Percentiles rank a stretch among this genome's conserved stretches.
phyloP scores from a whole-genome alignment of 2,797 vertebrate genomes.

The Sparidentex hasta region DNA sequence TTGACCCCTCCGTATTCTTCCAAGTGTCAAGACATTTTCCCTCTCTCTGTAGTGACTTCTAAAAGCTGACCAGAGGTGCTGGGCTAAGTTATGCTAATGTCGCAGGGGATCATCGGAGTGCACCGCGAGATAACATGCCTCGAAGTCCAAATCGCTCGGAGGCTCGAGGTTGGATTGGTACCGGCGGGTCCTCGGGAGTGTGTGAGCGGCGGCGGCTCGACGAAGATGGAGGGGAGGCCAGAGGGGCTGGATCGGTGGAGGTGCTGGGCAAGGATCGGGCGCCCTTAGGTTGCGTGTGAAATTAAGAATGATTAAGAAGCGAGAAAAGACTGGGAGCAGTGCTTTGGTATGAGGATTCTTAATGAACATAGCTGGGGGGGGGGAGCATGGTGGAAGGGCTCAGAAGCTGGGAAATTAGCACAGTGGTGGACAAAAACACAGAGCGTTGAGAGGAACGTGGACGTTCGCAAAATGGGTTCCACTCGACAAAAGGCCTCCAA shows the following conservation, averaged over 20 bases:
- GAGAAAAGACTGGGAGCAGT: conserved; percentile 63
- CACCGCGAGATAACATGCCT: conserved; percentile 67
- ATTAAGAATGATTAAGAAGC: conserved; percentile 77
- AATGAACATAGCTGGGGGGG: conserved; percentile 63
- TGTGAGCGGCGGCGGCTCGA: conserved; percentile 16
- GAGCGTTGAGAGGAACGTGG: background rate
- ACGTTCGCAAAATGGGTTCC: background rate
- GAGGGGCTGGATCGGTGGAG: conserved; percentile 53
- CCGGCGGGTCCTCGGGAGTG: conserved; percentile 19
- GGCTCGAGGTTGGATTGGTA: conserved; percentile 38
- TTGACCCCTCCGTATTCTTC: conserved; percentile 28
- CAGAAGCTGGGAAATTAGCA: conserved; percentile 5
- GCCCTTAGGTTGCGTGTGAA: conserved; percentile 71
- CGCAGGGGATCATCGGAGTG: conserved; percentile 63
- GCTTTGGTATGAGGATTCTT: conserved; percentile 56
- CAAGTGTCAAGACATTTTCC: conserved; percentile 25
- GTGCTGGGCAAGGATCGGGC: conserved; percentile 38
- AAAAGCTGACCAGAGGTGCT: conserved; percentile 74
- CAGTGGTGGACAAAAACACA: conserved; percentile 12
- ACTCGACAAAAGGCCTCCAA: background rate
- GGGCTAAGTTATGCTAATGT: conserved; percentile 75
- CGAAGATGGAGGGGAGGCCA: conserved; percentile 39
- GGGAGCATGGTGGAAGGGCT: conserved; percentile 11
- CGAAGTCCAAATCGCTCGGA: conserved; percentile 69
- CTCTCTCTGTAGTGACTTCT: conserved; percentile 42